These are phyloP conservation scores for Trissolcus japonicus DNA, from an alignment of 2,888 invertebrate species.

Conservation along the genomic window DNA sequence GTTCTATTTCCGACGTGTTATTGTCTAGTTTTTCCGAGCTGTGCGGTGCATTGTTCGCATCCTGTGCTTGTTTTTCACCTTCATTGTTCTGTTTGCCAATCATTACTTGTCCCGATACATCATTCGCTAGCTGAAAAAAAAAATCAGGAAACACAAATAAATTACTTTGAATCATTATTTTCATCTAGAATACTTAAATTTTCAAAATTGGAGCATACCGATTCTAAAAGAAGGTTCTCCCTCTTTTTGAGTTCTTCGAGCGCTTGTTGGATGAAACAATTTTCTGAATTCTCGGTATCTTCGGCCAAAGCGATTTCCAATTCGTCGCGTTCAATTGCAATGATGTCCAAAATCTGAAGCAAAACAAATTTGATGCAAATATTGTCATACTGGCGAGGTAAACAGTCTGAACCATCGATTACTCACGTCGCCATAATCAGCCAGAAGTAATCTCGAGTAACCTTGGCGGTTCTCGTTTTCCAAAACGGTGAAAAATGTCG, in stretches of 20 bases:
- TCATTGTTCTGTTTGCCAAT: conserved; percentile 14
- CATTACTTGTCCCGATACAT: conserved; percentile 5
- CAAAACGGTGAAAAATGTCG: conserved; percentile 74
- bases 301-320: conserved; percentile 78
- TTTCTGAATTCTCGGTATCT: conserved; percentile 87
- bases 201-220: conserved; percentile 13
- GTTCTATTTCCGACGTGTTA: conserved; percentile 10
- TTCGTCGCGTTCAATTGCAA: conserved; percentile 84
- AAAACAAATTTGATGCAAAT: neutral
- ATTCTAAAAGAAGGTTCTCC: conserved; percentile 62
- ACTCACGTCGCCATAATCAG: conserved; percentile 82
- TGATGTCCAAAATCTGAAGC: conserved; percentile 81
- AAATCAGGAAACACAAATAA: neutral
- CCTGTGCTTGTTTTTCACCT: conserved; percentile 23
- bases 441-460: conserved; percentile 87
- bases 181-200: neutral
- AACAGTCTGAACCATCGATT: neutral
- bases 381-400: neutral
- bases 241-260: conserved; percentile 82
- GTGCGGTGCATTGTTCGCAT: conserved; percentile 14
- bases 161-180: neutral
- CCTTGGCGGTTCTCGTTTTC: conserved; percentile 78
- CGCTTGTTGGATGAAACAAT: conserved; percentile 91
- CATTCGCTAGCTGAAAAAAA: conserved; percentile 7
- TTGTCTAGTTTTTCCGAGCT: conserved; percentile 39